Evolutionary conservation across 2,888 invertebrate genomes (phyloP).

Genomic region (Ceramica pisi): DNA sequence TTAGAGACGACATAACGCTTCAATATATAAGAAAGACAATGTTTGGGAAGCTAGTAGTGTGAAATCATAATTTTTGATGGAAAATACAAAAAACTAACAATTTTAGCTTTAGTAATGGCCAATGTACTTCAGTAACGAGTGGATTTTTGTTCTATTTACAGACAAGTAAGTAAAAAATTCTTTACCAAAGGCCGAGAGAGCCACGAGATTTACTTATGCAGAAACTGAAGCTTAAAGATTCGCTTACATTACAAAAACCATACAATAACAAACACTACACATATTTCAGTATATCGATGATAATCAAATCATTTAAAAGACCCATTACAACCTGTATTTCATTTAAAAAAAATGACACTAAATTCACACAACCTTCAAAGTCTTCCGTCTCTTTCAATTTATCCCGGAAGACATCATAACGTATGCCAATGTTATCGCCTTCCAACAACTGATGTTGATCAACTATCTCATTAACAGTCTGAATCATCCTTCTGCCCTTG

Average conservation of each 20-base stretch:
- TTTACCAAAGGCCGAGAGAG: too few species aligned
- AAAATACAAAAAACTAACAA: neutral
- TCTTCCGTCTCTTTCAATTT: conserved; percentile 1
- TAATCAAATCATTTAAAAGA: too few species aligned
- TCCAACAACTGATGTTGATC: conserved; percentile 16
- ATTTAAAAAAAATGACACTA: too few species aligned
- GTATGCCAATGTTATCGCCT: neutral
- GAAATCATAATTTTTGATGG: too few species aligned
- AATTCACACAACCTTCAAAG: neutral
- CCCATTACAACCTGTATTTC: too few species aligned
- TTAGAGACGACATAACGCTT: neutral
- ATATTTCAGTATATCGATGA: too few species aligned
- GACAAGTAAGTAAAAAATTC: neutral
- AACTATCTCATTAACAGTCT: conserved; percentile 2
- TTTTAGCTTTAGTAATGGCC: neutral
- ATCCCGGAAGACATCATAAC: conserved; percentile 13
- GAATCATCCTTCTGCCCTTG: neutral
- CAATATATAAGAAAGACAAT: neutral
- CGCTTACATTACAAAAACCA: too few species aligned
- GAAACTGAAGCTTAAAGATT: too few species aligned
- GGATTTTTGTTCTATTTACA: neutral
- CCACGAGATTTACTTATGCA: too few species aligned
- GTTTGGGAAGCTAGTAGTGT: too few species aligned
- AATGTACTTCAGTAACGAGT: neutral
- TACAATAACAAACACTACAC: too few species aligned